Base-by-base conservation (phyloP, 2,113 vertebrate species). In the Amphilophus citrinellus region DNA sequence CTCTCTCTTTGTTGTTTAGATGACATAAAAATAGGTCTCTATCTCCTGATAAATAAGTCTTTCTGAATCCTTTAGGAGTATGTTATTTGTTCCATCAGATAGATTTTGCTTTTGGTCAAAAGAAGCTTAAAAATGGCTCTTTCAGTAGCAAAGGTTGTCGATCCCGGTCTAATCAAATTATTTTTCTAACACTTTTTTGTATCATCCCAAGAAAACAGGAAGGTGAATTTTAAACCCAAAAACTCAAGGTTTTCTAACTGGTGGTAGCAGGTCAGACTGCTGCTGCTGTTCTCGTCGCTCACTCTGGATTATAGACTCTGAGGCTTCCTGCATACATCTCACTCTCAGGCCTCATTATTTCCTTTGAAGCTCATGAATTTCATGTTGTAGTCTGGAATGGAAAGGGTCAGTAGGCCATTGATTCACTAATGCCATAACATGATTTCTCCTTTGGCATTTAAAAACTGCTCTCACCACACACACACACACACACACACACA, bases 361-460 rank as follows among this genome's bases (percentile, higher is more conserved):
- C 24, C 59, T 32, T 32, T 27, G 2, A 56, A 82, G 86, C 59
- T 78, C 63, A 85, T 87, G 68, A 76, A 82, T 88, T 91, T 89
- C 35, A 89, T 90, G 68, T 87, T 61, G 57, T 44, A 39, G 58
- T 63, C 66, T 84, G 80, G 56, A 61, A 37, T 84, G 80, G 56
- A 61, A 37, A 11, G 77, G 93, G 92, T 94, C 93, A 92, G 27
- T 68, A 79, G 89, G 85, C 83, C 79, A 80, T 60, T 86, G 82
- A 89, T 91, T 90, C 44, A 85, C 86, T 90, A 93, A 94, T 93
- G 89, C 86, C 89, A 87, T 92, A 89, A 93, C 91, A 91, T 92
- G 86, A 94, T 92, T 93, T 87, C 78, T 90, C 87, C 89, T 86
- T 79, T 94, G 90, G 90, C 93, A 92, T 94, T 95, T 94, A 77